phyloP scores from a whole-genome alignment of 2,113 vertebrate genomes.

The Rallus limicola region DNA sequence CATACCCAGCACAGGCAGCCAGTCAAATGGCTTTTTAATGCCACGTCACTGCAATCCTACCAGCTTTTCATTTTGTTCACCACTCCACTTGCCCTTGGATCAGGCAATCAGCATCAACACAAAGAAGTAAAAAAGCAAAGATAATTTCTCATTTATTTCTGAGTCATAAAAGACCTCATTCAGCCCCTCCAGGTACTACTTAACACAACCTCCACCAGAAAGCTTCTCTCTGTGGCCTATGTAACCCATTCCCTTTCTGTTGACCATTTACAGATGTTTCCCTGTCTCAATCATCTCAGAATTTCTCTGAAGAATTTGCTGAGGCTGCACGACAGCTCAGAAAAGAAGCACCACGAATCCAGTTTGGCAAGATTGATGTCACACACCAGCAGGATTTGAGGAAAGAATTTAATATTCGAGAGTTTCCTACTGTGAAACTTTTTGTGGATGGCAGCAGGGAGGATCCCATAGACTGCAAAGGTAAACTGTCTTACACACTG shows the following conservation, averaged over 20 bases:
- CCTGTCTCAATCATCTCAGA: constrained; percentile 76
- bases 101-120: background rate
- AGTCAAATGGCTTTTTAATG: background rate
- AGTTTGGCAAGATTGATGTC: constrained; percentile 83
- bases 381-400: constrained; percentile 80
- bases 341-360: constrained; percentile 78
- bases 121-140: background rate
- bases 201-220: background rate
- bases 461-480: constrained; percentile 82
- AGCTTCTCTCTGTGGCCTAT: background rate
- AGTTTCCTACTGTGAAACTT: constrained; percentile 79
- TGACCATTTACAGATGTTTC: constrained; percentile 76
- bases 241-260: background rate
- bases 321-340: constrained; percentile 81
- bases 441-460: constrained; percentile 85
- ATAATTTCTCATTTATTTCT: background rate
- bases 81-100: too few relatives aligned
- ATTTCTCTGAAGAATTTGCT: constrained; percentile 78
- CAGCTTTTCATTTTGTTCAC: background rate
- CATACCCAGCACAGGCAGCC: background rate
- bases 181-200: background rate
- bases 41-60: background rate
- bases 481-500: constrained; percentile 65
- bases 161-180: background rate
- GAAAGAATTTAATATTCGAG: constrained; percentile 78